Conservation (phyloP, 2,113 vertebrate species). For the Cyrtonyx montezumae region DNA sequence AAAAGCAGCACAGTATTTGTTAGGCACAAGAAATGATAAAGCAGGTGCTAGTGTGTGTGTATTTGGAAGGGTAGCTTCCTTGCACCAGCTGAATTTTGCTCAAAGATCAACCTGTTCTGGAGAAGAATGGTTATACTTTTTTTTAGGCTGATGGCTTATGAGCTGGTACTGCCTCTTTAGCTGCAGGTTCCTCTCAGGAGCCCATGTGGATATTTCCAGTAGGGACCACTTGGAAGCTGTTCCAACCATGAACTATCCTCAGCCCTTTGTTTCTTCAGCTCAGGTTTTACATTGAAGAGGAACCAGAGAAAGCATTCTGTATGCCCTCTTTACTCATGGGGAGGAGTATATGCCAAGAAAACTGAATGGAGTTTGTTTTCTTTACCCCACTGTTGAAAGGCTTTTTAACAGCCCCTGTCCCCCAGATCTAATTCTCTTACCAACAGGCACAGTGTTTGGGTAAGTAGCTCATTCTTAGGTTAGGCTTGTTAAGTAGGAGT, state of each 20-base stretch:
- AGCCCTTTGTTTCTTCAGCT: background rate
- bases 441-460: fast-evolving
- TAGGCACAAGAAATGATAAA: background rate
- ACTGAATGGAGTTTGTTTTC: background rate
- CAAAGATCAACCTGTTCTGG: background rate
- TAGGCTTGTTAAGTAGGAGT: background rate
- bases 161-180: background rate
- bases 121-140: background rate
- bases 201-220: fast-evolving
- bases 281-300: background rate
- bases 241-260: background rate
- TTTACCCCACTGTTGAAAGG: background rate
- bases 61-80: background rate
- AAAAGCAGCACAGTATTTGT: background rate
- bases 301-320: background rate
- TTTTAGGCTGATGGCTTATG: background rate
- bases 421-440: background rate
- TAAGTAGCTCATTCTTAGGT: background rate
- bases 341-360: background rate
- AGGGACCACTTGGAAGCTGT: background rate
- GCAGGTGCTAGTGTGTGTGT: fast-evolving
- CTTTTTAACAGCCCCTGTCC: background rate
- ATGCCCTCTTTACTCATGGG: background rate
- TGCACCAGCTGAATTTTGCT: background rate
- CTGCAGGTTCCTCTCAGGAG: background rate